phyloP scores from a whole-genome alignment of 2,113 vertebrate genomes.

The Tachuris rubrigastra region DNA sequence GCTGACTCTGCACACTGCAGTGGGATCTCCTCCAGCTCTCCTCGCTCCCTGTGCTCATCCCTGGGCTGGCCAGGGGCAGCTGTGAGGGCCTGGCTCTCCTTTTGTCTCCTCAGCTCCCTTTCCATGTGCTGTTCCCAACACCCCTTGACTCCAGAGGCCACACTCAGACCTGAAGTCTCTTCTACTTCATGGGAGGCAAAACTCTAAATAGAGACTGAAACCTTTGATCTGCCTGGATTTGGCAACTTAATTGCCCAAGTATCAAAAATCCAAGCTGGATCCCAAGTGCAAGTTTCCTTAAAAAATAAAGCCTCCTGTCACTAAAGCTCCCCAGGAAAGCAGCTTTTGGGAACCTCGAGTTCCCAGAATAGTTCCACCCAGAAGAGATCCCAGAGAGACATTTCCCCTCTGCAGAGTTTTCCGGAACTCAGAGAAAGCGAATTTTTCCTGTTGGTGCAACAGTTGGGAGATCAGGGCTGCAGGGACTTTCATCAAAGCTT shows the following conservation, averaged over 20 bases:
- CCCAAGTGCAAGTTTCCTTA: neutral
- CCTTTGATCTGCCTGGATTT: neutral
- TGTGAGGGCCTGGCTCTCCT: neutral
- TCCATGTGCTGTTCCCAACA: neutral
- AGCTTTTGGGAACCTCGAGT: neutral
- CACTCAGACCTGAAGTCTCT: neutral
- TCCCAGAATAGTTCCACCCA: rapidly evolving
- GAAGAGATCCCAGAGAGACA: neutral
- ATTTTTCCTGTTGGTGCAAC: neutral
- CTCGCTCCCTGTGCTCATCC: neutral
- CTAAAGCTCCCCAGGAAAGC: neutral
- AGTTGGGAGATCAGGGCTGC: neutral
- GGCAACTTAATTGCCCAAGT: too few relatives aligned
- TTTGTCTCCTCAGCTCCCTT: neutral
- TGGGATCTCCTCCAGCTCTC: conserved; percentile 9
- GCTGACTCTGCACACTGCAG: conserved; percentile 8
- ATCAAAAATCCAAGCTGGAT: neutral
- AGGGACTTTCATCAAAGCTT: neutral
- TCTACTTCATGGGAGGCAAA: neutral
- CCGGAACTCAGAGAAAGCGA: neutral
- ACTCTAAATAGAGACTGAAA: neutral
- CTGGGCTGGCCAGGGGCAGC: neutral
- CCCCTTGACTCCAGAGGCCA: neutral
- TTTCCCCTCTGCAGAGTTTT: neutral
- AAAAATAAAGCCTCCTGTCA: neutral